phyloP scores from a whole-genome alignment of 2,797 vertebrate genomes.

The Gorsachius magnificus region DNA sequence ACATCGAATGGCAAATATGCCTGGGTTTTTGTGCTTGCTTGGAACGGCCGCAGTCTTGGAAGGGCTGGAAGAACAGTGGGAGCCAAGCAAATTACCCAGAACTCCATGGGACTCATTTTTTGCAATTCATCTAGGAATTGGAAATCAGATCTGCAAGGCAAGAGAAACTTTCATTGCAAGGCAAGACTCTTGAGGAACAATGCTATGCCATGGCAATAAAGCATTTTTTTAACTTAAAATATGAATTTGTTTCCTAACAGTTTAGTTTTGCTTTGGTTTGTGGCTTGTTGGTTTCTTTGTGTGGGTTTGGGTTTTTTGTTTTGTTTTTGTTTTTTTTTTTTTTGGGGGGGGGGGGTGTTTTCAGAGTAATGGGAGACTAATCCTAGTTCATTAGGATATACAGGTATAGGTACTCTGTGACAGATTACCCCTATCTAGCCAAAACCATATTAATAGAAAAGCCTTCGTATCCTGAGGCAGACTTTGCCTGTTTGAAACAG shows the following conservation, averaged over 20 bases:
- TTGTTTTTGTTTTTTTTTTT: too few relatives aligned
- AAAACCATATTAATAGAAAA: not conserved
- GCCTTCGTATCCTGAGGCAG: not conserved
- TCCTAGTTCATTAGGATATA: not conserved
- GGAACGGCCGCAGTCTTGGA: not conserved
- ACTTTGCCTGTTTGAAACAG: conserved; percentile 19
- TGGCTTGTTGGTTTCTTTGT: not conserved
- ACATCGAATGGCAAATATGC: conserved; percentile 30
- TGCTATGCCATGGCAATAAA: not conserved
- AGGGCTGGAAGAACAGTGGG: not conserved
- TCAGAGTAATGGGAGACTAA: not conserved
- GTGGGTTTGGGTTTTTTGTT: too few relatives aligned
- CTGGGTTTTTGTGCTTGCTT: conserved; percentile 24
- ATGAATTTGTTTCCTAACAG: not conserved
- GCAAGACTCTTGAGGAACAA: not conserved
- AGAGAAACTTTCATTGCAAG: not conserved
- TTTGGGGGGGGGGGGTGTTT: too few relatives aligned
- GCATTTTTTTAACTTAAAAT: not conserved
- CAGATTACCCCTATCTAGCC: not conserved
- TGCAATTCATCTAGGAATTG: not conserved
- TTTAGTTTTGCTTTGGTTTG: not conserved
- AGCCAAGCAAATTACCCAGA: conserved; percentile 1
- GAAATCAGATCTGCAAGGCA: not conserved
- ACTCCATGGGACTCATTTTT: not conserved
- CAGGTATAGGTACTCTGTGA: not conserved